phyloP scores from a whole-genome alignment of 2,797 vertebrate genomes.

The Linurgus olivaceus region DNA sequence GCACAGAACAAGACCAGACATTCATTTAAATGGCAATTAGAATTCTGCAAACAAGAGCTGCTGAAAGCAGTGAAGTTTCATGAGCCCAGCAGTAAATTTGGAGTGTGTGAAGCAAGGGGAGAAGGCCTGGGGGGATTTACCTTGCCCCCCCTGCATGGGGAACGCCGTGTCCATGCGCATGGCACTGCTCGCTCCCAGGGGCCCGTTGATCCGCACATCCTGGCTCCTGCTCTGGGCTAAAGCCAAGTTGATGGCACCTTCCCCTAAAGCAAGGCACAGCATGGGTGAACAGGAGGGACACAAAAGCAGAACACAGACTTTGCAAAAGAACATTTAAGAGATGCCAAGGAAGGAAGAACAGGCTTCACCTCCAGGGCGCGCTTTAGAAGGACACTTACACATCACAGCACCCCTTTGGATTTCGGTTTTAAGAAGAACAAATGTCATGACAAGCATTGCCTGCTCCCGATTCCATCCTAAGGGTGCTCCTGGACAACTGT shows the following conservation, averaged over 20 bases:
- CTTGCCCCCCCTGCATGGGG: slow-evolving; percentile 87
- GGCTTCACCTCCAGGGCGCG: fast-evolving
- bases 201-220: slow-evolving; percentile 94
- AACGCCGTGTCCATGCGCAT: slow-evolving; percentile 91
- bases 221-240: slow-evolving; percentile 89
- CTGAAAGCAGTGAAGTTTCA: background rate
- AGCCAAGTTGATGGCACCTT: slow-evolving; percentile 96
- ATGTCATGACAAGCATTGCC: background rate
- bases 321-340: background rate
- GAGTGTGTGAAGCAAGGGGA: background rate
- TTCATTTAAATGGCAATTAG: background rate
- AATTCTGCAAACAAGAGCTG: background rate
- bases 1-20: background rate
- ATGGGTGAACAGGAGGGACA: background rate
- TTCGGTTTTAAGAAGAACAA: background rate
- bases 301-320: background rate
- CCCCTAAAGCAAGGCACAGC: slow-evolving; percentile 75
- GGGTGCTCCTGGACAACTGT: background rate
- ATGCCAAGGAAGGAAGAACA: background rate
- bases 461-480: background rate
- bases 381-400: background rate
- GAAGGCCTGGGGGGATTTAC: slow-evolving; percentile 63
- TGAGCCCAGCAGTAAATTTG: background rate
- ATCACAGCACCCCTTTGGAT: background rate
- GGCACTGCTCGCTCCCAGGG: slow-evolving; percentile 82